Evolutionary conservation across 2,797 vertebrate species (phyloP).

Genomic region (Gymnothorax reevesii): DNA sequence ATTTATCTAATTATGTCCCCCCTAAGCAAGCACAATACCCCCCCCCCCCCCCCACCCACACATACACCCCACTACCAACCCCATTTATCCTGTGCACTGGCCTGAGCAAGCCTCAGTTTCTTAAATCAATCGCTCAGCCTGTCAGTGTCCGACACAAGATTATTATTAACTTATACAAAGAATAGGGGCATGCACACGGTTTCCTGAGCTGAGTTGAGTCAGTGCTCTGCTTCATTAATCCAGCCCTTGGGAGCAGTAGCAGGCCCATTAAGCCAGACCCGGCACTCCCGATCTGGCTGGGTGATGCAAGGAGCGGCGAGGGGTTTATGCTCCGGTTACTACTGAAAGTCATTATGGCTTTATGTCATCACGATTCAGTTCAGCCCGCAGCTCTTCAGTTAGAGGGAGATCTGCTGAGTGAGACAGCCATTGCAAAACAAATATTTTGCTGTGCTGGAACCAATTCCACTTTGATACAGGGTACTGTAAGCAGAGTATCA

Average conservation of each 20-base stretch:
- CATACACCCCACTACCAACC: neutral
- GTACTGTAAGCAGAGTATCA: too few species aligned
- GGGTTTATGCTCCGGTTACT: neutral
- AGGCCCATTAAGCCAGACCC: conserved; percentile 3
- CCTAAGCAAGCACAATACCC: conserved; percentile 35
- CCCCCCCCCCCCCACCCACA: neutral
- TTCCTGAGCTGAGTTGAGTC: neutral
- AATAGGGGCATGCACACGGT: neutral
- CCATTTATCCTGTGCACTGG: conserved; percentile 27
- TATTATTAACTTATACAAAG: conserved; percentile 27
- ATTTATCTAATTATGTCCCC: conserved; percentile 27
- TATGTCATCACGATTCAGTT: too few species aligned
- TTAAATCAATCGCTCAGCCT: conserved; percentile 41
- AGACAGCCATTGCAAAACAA: too few species aligned
- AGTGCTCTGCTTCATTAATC: conserved; percentile 1
- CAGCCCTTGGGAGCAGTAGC: neutral
- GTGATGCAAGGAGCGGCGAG: neutral
- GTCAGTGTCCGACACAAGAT: conserved; percentile 31
- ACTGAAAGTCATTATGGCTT: neutral
- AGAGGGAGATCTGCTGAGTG: too few species aligned
- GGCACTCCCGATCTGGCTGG: neutral
- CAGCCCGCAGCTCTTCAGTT: too few species aligned
- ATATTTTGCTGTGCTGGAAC: too few species aligned
- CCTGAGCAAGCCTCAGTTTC: conserved; percentile 26
- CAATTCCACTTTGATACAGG: too few species aligned